phyloP scores from a whole-genome alignment of 2,113 vertebrate species.

The Sminthopsis crassicaudata region DNA sequence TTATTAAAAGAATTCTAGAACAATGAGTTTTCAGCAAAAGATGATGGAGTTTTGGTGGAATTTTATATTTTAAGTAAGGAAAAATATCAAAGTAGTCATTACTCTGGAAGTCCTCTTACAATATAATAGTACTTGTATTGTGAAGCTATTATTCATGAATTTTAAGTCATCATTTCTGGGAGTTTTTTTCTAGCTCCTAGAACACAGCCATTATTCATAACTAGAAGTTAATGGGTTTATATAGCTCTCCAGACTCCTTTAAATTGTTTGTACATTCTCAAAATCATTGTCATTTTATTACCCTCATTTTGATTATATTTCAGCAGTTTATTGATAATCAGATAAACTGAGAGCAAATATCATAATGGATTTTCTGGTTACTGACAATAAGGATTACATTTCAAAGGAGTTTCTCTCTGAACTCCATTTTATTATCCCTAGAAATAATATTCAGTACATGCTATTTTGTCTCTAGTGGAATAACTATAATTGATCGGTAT shows the following conservation, averaged over 20 bases:
- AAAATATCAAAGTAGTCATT: background rate
- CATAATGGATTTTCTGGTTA: slow-evolving; percentile 71
- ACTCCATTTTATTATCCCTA: slow-evolving; percentile 39
- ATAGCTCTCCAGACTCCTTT: slow-evolving; percentile 67
- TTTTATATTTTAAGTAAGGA: background rate
- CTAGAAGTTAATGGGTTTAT: slow-evolving; percentile 66
- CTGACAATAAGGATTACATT: slow-evolving; percentile 60
- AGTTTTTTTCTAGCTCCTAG: slow-evolving; percentile 4
- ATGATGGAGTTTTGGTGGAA: background rate
- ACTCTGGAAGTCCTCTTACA: slow-evolving; percentile 12
- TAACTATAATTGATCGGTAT: slow-evolving; percentile 8
- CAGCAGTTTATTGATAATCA: slow-evolving; percentile 77
- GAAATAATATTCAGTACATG: background rate
- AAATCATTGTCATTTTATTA: slow-evolving; percentile 75
- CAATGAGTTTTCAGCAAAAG: background rate
- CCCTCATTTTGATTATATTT: slow-evolving; percentile 75
- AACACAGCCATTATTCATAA: slow-evolving; percentile 63
- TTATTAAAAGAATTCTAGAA: background rate
- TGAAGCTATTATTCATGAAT: slow-evolving; percentile 16
- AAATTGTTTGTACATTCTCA: slow-evolving; percentile 67
- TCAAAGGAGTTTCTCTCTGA: slow-evolving; percentile 57
- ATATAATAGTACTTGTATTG: background rate
- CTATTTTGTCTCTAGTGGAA: background rate
- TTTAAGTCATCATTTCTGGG: slow-evolving; percentile 42
- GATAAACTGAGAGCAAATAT: slow-evolving; percentile 62